Evolutionary conservation across 2,888 invertebrate species (phyloP).

Genomic region (Sinohyriopsis cumingii): DNA sequence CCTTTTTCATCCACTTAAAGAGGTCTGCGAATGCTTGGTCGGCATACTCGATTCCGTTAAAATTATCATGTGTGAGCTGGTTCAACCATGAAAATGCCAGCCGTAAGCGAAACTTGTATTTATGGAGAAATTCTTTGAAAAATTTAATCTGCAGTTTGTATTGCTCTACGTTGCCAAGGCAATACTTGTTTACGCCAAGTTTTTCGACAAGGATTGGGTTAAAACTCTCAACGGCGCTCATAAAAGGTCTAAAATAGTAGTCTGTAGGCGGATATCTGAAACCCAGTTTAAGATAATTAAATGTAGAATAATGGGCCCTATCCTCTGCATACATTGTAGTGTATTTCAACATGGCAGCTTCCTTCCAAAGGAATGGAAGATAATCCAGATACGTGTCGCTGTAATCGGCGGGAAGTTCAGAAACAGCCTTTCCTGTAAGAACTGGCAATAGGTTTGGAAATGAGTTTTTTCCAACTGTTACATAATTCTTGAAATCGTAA

Average conservation of each 20-base stretch:
- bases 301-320: conserved; percentile 82
- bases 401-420: conserved; percentile 8
- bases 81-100: conserved; percentile 89
- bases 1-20: conserved; percentile 73
- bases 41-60: conserved; percentile 84
- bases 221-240: conserved; percentile 74
- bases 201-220: conserved; percentile 18
- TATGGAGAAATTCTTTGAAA: conserved; percentile 74
- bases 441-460: conserved; percentile 39
- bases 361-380: conserved; percentile 87
- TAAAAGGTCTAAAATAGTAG: conserved; percentile 85
- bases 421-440: conserved; percentile 26
- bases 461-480: conserved; percentile 36
- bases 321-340: conserved; percentile 88
- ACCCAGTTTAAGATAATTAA: conserved; percentile 83
- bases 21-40: conserved; percentile 79
- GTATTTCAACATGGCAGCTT: conserved; percentile 82
- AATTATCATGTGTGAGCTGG: conserved; percentile 77
- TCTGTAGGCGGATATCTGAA: conserved; percentile 86
- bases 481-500: conserved; percentile 35
- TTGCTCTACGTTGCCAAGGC: conserved; percentile 82
- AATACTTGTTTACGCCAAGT: conserved; percentile 61
- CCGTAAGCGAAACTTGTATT: conserved; percentile 77
- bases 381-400: conserved; percentile 19
- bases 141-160: conserved; percentile 79